These are phyloP conservation scores for Menura novaehollandiae DNA, from an alignment of 2,113 vertebrate genomes.

Conservation along the genomic window DNA sequence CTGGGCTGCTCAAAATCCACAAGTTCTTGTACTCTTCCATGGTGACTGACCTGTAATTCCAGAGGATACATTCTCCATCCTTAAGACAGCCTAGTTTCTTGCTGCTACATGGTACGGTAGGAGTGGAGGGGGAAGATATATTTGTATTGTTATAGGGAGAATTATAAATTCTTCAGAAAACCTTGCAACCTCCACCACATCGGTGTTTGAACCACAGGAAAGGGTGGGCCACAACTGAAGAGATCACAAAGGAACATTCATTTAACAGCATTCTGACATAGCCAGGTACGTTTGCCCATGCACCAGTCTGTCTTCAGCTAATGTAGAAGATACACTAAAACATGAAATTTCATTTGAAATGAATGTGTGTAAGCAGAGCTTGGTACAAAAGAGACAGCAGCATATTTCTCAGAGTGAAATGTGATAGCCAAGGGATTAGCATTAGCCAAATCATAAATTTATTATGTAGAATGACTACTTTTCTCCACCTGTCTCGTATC, in stretches of 20 bases:
- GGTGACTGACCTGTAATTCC: not conserved
- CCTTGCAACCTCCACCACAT: not conserved
- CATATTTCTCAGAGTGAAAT: not conserved
- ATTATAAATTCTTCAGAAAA: not conserved
- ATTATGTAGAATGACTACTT: not conserved
- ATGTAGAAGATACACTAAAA: not conserved
- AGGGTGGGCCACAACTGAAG: not conserved
- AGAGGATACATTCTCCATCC: not conserved
- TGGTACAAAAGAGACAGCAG: not conserved
- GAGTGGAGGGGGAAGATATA: rapidly evolving
- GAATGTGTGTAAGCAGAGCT: not conserved
- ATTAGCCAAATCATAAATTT: not conserved
- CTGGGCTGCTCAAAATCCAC: not conserved
- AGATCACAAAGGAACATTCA: not conserved
- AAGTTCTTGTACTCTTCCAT: not conserved
- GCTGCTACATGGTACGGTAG: not conserved
- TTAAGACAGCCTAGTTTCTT: not conserved
- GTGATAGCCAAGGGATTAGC: not conserved
- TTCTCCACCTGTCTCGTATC: not conserved
- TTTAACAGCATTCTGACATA: not conserved
- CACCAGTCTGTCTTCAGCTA: not conserved
- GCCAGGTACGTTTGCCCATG: not conserved
- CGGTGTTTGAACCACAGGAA: not conserved
- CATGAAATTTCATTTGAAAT: not conserved
- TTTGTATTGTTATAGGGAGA: not conserved